A percentile compares a stretch with the other conserved stretches of the same genome.
phyloP scores from a whole-genome alignment of 2,888 invertebrate genomes.

The Caenorhabditis japonica region DNA sequence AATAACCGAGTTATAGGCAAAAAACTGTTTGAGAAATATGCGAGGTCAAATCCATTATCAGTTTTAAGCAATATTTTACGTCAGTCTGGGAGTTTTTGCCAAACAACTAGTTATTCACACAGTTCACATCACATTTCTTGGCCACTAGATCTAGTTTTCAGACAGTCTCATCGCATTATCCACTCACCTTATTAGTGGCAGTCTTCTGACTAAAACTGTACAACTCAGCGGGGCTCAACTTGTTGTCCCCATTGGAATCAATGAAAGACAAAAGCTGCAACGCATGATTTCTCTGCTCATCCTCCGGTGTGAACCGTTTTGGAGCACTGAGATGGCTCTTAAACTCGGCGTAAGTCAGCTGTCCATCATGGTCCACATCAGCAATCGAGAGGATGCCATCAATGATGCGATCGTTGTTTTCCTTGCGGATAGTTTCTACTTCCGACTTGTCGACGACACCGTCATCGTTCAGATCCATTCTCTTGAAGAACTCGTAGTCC shows the following conservation, averaged over 20 bases:
- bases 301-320: constrained; percentile 47
- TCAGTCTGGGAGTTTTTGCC: too few species aligned
- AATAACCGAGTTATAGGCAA: too few species aligned
- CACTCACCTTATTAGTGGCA: constrained; percentile 44
- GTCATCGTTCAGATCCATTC: constrained; percentile 69
- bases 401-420: constrained; percentile 63
- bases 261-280: constrained; percentile 68
- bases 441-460: constrained; percentile 57
- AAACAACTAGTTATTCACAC: too few species aligned
- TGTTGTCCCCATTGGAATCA: constrained; percentile 69
- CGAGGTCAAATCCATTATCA: too few species aligned
- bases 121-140: too few species aligned
- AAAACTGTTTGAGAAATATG: too few species aligned
- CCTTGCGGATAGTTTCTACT: constrained; percentile 37
- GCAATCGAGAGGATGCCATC: constrained; percentile 72
- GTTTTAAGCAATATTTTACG: too few species aligned
- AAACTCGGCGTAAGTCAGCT: constrained; percentile 68
- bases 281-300: constrained; percentile 68
- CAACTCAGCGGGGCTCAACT: constrained; percentile 64
- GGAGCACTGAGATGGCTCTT: constrained; percentile 54
- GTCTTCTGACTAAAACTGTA: constrained; percentile 61
- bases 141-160: too few species aligned
- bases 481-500: constrained; percentile 70
- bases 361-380: constrained; percentile 67
- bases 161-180: too few species aligned